Base-by-base conservation (phyloP, 2,797 vertebrate species). In the Chaunax sp. region DNA sequence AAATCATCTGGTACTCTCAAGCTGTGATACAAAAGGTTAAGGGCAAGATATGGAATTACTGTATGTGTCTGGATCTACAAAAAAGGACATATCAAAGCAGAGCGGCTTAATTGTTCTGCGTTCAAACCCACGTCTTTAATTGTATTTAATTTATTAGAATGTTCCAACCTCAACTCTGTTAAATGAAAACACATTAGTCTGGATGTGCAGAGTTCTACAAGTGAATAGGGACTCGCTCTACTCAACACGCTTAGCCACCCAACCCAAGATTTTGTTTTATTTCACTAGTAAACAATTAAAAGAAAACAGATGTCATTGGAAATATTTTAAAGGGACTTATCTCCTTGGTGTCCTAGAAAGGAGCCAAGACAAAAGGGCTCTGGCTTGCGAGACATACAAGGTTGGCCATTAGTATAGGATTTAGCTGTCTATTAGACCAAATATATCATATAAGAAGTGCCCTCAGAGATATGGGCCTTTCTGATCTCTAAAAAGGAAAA, bases 281-380 rank as follows among this genome's bases (percentile, higher is more conserved):
- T 92, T 90, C 68, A 59, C 86, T 90, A 76, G 88, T 91, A 93
- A 93, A 93, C 91, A 94, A 90, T 90, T 79, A 89, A 84, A 92
- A 82, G 76, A 90, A 93, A 93, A 88, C 90, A 94, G 89, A 92
- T 93, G 92, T 89, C 72, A 78, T 54, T 86, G 80, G 78, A 62
- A 71, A 26, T 75, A 73, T 86, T 40, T 78, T 75, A 87, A 88
- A 85, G 77, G 65, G 61, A 79, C 72, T 75, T 82, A 81, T 87
- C 72, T 75, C 43, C 60, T 69, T 38, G 25, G 53, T 60, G 51
- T 40, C 14, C 38, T 14, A 40, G 15, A 40, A 5, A 16, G 38
- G 38, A 4, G 15, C 38, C 38, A 40, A 40, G 14, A 40, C 38
- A 40, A 15, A 40, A 40, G 38, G 14, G 14, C 38, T 40, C 38